Conservation (phyloP, 2,113 vertebrate species). For the Hippolais icterina region DNA sequence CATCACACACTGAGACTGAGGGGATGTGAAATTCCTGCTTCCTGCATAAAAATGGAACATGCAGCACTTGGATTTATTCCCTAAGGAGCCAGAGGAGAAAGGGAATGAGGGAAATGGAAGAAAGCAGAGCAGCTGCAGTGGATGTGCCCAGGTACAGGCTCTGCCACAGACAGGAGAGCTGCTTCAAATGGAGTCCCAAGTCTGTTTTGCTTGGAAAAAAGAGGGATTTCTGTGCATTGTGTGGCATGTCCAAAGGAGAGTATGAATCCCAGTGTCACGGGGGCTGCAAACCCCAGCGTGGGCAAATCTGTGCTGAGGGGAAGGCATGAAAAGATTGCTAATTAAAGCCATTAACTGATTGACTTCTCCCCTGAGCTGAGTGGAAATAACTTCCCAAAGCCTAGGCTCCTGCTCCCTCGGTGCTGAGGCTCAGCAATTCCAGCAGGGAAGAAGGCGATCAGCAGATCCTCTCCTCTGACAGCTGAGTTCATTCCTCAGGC, state of each 20-base stretch:
- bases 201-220: background rate
- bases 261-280: background rate
- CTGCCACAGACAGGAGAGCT: background rate
- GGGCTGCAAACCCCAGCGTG: background rate
- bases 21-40: background rate
- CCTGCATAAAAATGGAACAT: background rate
- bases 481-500: background rate
- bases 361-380: background rate
- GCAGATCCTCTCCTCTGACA: background rate
- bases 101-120: background rate
- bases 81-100: background rate
- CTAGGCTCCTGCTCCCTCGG: background rate
- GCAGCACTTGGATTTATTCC: background rate
- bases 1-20: background rate
- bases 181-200: background rate
- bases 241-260: background rate
- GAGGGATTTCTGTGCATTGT: background rate
- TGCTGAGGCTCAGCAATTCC: background rate
- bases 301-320: background rate
- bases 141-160: background rate
- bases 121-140: background rate
- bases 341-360: slow-evolving; percentile 21
- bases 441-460: background rate
- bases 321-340: background rate
- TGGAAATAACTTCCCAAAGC: background rate